phyloP scores from a whole-genome alignment of 1,140 invertebrate species.

The Bombus superbus region DNA sequence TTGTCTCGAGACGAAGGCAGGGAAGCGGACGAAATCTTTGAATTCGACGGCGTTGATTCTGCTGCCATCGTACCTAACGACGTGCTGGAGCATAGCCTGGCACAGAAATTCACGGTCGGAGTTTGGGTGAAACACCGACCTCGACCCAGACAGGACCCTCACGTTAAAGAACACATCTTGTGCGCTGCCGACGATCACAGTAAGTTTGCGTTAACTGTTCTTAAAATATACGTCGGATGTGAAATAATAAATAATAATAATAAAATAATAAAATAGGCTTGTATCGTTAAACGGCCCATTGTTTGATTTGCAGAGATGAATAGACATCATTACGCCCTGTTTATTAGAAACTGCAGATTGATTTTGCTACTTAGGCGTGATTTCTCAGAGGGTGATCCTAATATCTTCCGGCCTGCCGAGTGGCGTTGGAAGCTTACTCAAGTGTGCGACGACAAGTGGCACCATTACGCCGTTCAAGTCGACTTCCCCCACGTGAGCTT shows the following conservation, averaged over 20 bases:
- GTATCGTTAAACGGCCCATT: constrained; percentile 2
- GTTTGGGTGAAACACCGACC: constrained; percentile 96
- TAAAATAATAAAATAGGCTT: no score
- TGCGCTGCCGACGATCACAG: constrained; percentile 98
- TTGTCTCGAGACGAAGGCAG: constrained; percentile 95
- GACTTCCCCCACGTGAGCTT: constrained; percentile 94
- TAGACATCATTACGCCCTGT: constrained; percentile 98
- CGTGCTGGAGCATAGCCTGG: constrained; percentile 89
- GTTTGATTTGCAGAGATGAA: constrained; percentile 92
- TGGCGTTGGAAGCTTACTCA: constrained; percentile 97
- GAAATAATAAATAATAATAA: no score
- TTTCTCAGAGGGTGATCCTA: constrained; percentile 95
- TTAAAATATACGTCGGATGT: neutral
- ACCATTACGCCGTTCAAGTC: constrained; percentile 97
- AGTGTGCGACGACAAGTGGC: constrained; percentile 99
- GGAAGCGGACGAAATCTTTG: constrained; percentile 95
- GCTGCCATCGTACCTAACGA: constrained; percentile 92
- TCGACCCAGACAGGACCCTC: constrained; percentile 89
- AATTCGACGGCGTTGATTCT: constrained; percentile 94
- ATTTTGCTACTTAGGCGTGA: constrained; percentile 96
- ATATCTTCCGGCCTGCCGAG: constrained; percentile 98
- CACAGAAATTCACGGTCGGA: constrained; percentile 93
- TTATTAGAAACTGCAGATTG: constrained; percentile 97
- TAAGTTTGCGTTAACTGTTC: constrained; percentile 82
- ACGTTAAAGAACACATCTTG: constrained; percentile 96